A percentile compares a stretch with the other conserved stretches of the same genome.
Conservation (phyloP, 2,797 vertebrate genomes). For the Eleutherodactylus coqui region DNA sequence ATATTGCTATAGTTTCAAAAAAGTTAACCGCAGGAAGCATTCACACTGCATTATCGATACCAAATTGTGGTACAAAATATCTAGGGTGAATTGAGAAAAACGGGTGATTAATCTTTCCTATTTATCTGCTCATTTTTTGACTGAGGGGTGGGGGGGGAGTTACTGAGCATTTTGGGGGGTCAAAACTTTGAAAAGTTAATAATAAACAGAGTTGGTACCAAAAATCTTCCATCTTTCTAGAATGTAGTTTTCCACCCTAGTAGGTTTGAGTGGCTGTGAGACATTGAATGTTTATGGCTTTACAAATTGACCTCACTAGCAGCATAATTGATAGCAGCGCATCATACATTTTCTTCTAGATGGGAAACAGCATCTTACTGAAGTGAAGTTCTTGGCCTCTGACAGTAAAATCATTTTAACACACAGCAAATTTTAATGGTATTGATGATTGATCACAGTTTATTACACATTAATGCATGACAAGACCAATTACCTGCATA, state of each 20-base stretch:
- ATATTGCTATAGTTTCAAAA: background rate
- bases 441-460: slow-evolving; percentile 44
- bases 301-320: slow-evolving; percentile 50
- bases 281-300: slow-evolving; percentile 52
- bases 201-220: background rate
- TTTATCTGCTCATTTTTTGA: no score
- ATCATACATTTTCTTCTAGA: slow-evolving; percentile 60
- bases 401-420: slow-evolving; percentile 63
- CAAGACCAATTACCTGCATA: slow-evolving; percentile 58
- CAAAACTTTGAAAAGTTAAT: background rate
- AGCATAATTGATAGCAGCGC: slow-evolving; percentile 54
- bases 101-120: background rate
- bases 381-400: slow-evolving; percentile 59
- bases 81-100: background rate
- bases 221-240: background rate
- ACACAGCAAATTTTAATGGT: slow-evolving; percentile 58
- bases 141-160: no score
- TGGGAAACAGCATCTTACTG: slow-evolving; percentile 51
- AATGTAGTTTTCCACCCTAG: background rate
- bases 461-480: slow-evolving; percentile 57
- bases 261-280: slow-evolving; percentile 29
- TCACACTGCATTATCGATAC: background rate
- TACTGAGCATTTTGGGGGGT: background rate
- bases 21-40: background rate
- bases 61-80: background rate